Conservation (phyloP, 2,113 vertebrate genomes). For the Myiozetetes cayanensis region DNA sequence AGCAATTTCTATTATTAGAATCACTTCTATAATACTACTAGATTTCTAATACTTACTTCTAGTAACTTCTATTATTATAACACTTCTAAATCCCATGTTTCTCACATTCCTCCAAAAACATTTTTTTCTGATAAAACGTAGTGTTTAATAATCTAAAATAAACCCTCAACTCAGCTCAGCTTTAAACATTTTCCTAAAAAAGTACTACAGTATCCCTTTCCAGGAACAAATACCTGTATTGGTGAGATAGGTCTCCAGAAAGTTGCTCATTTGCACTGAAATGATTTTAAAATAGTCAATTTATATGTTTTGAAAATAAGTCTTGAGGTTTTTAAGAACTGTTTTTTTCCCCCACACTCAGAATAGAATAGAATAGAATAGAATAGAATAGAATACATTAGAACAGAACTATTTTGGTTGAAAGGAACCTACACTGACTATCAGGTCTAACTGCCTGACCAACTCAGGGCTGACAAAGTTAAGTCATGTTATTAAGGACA, state of each 20-base stretch:
- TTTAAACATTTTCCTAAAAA: background rate
- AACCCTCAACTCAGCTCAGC: rapidly evolving
- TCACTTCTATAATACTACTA: background rate
- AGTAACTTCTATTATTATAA: background rate
- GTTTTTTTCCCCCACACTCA: background rate
- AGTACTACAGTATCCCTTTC: background rate
- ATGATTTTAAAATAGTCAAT: background rate
- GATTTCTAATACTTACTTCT: background rate
- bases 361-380: background rate
- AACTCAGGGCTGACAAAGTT: background rate
- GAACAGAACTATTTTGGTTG: background rate
- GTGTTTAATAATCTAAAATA: background rate
- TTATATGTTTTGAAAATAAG: background rate
- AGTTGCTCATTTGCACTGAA: background rate
- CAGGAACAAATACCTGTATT: background rate
- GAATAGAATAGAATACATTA: background rate
- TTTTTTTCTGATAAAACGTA: background rate
- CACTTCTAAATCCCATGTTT: background rate
- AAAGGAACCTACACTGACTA: background rate
- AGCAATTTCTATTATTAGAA: background rate
- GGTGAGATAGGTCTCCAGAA: background rate
- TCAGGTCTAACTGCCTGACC: background rate
- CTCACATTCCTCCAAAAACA: background rate
- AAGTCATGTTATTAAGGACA: background rate
- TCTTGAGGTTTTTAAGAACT: background rate